Evolutionary conservation across 1,140 invertebrate genomes (phyloP), one percentile per base, ranked within the genome.

Genomic region (Stratiolaelaps scimitus): DNA sequence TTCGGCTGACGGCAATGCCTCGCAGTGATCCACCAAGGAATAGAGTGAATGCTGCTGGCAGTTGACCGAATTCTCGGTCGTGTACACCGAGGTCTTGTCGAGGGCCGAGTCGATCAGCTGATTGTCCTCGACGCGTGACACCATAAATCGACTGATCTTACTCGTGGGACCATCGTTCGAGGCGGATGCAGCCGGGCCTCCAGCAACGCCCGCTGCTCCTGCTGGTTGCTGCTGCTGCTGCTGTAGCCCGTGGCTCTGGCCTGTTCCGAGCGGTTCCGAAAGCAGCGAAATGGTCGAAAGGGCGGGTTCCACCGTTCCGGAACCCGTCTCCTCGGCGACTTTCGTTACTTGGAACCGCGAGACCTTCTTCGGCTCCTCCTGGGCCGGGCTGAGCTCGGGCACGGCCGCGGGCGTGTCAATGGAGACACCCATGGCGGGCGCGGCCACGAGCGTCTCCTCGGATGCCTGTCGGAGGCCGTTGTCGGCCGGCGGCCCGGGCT

Each of bases 1-100:
- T 10, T 67, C 1, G 29, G 6, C 43, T 68, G 70, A 56, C 28
- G n/a, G 40, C 34, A 40, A 40, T 4, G 34, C 34, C 67, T 64
- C 13, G 66, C 68, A 34, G 56, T 53, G 47, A 23, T 65, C 64
- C 5, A 65, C 40, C 43, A 65, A 15, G 13, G 34, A 45, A n/a
- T 43, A 43, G 64, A 65, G 34, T 26, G 34, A 65, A 26, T 65
- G 34, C 15, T 65, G 34, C 17, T 45, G 28, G 30, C 64, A 43
- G 30, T 65, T 80, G 78, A 64, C 78, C 79, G 0, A 80, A 72
- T 66, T 78, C 77, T 2, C 76, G 68, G 68, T 74, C 72, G 64
- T 66, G 44, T 40, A 66, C 69, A 53, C 47, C 34, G 30, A 65
- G 1, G 45, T 64, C 56, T 60, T 60, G 53, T 60, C 53, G 20